phyloP scores from a whole-genome alignment of 2,888 invertebrate genomes.

The Drosophila dives region DNA sequence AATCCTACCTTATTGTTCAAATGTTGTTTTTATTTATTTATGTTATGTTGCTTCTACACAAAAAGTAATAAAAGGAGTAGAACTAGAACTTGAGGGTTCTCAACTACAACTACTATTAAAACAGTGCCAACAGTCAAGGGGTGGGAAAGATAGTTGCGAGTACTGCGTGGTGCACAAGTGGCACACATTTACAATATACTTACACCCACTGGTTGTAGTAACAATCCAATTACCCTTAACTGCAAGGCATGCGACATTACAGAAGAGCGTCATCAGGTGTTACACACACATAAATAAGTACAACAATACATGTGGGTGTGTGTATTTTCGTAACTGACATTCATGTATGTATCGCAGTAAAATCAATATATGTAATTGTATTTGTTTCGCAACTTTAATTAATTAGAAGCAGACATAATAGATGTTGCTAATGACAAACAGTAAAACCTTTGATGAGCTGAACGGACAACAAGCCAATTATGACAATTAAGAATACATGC shows the following conservation, averaged over 20 bases:
- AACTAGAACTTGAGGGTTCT: not conserved
- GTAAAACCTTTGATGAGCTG: slow-evolving; percentile 4
- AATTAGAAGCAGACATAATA: slow-evolving; percentile 44
- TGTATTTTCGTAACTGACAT: not conserved
- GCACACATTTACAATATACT: slow-evolving; percentile 20
- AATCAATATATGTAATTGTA: slow-evolving; percentile 50
- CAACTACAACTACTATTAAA: slow-evolving; percentile 2
- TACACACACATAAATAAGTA: slow-evolving; percentile 8
- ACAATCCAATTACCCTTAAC: slow-evolving; percentile 62
- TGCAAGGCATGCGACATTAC: slow-evolving; percentile 46
- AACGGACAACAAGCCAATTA: slow-evolving; percentile 56
- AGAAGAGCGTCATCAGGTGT: slow-evolving; percentile 45
- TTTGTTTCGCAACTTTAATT: slow-evolving; percentile 46
- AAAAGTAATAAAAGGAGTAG: not conserved
- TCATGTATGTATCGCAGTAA: slow-evolving; percentile 14
- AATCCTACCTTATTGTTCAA: not conserved
- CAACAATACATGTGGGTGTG: not conserved
- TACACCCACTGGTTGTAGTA: slow-evolving; percentile 33
- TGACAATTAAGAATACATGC: slow-evolving; percentile 52
- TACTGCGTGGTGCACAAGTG: slow-evolving; percentile 19
- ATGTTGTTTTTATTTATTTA: too few species aligned
- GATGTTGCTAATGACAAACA: slow-evolving; percentile 29
- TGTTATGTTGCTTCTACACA: not conserved
- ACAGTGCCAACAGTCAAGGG: slow-evolving; percentile 1
- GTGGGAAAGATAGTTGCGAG: not conserved